Evolutionary conservation across 2,888 invertebrate genomes (phyloP).

Genomic region (Scelioninae gen. 1): DNA sequence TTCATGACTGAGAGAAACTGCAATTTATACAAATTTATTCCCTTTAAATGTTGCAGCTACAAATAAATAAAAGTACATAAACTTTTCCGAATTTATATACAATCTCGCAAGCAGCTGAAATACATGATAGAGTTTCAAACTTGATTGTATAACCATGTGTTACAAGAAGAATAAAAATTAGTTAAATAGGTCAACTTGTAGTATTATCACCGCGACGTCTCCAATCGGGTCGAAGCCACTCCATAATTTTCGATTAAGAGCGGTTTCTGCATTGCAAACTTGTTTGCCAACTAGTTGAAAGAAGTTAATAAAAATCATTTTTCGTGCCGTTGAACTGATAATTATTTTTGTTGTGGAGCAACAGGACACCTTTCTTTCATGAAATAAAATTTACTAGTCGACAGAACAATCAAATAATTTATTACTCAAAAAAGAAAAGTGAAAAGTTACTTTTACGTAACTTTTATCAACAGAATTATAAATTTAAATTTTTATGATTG

Average conservation of each 20-base stretch:
- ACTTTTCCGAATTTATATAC: no score
- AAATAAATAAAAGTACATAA: no score
- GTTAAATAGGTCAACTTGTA: slow-evolving; percentile 51
- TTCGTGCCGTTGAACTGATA: slow-evolving; percentile 35
- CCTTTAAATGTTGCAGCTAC: no score
- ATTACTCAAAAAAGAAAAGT: no score
- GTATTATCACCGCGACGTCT: slow-evolving; percentile 45
- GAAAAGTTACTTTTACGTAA: no score
- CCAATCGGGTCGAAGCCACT: slow-evolving; percentile 32
- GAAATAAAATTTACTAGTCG: no score
- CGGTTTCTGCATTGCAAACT: slow-evolving; percentile 44
- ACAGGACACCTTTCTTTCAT: not conserved
- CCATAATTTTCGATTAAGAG: slow-evolving; percentile 56
- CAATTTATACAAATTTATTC: no score
- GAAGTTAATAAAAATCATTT: not conserved
- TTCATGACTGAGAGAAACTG: no score
- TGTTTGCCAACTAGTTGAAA: slow-evolving; percentile 33
- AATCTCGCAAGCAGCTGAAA: no score
- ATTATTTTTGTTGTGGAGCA: slow-evolving; percentile 29
- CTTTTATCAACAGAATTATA: no score
- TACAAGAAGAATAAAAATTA: slow-evolving; percentile 21
- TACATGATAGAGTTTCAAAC: slow-evolving; percentile 6
- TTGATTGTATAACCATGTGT: slow-evolving; percentile 35
- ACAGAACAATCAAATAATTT: no score
- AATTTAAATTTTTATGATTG: no score